Evolutionary conservation across 2,888 invertebrate genomes (phyloP).

Genomic region (Chrysolina haemoptera): DNA sequence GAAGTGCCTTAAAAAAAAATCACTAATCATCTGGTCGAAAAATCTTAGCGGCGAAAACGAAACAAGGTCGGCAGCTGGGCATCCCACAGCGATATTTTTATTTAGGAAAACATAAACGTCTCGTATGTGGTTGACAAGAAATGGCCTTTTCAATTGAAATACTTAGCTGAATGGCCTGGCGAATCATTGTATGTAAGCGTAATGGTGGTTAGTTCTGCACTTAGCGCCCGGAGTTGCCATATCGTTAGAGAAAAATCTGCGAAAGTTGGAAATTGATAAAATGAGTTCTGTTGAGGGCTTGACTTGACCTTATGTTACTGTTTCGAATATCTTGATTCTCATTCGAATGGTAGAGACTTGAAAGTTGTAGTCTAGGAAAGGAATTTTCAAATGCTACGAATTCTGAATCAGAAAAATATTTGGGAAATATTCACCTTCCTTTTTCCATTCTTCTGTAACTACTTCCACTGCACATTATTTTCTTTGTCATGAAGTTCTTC

Average conservation of each 20-base stretch:
- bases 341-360: too few relatives aligned
- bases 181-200: conserved; percentile 19
- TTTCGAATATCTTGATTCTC: too few relatives aligned
- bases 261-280: too few relatives aligned
- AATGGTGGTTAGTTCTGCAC: neutral
- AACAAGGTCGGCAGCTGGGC: neutral
- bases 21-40: neutral
- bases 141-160: conserved; percentile 30
- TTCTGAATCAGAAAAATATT: too few relatives aligned
- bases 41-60: conserved; percentile 1
- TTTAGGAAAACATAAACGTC: conserved; percentile 22
- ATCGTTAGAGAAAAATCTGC: neutral
- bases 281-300: too few relatives aligned
- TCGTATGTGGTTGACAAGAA: conserved; percentile 29
- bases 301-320: too few relatives aligned
- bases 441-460: too few relatives aligned
- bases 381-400: too few relatives aligned
- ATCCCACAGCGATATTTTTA: conserved; percentile 21
- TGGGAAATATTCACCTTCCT: too few relatives aligned
- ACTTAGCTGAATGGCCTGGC: conserved; percentile 21
- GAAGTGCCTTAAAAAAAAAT: neutral
- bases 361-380: too few relatives aligned
- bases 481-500: too few relatives aligned
- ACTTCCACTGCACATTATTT: too few relatives aligned
- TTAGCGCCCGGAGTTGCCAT: neutral